Evolutionary conservation across 2,888 invertebrate species (phyloP).

Genomic region (Gibbula magus): DNA sequence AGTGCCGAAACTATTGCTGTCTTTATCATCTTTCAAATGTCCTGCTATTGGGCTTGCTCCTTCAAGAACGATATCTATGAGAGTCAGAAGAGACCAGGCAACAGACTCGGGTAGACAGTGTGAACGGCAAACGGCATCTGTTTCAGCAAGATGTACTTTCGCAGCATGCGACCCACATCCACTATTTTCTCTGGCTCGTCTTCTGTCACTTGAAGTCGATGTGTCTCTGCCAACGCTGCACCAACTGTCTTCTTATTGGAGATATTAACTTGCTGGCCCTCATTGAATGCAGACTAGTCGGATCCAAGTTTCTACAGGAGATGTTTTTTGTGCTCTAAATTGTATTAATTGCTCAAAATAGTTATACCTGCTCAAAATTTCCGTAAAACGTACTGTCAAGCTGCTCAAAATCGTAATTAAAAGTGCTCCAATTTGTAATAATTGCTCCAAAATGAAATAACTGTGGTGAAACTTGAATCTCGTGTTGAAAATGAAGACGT

Average conservation of each 20-base stretch:
- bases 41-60: not conserved
- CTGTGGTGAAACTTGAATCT: too few species aligned
- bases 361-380: too few species aligned
- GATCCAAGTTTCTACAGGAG: not conserved
- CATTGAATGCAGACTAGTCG: not conserved
- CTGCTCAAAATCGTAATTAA: too few species aligned
- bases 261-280: not conserved
- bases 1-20: not conserved
- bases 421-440: too few species aligned
- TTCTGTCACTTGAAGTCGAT: not conserved
- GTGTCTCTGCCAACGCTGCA: constrained; percentile 15
- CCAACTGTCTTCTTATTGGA: constrained; percentile 21
- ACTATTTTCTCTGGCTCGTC: constrained; percentile 1
- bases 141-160: not conserved
- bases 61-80: not conserved
- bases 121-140: not conserved
- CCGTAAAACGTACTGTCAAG: too few species aligned
- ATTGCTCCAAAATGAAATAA: too few species aligned
- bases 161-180: not conserved
- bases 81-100: not conserved
- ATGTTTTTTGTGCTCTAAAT: too few species aligned
- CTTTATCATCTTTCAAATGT: not conserved
- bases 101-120: not conserved
- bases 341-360: too few species aligned
- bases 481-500: too few species aligned